phyloP scores from a whole-genome alignment of 2,113 vertebrate genomes.

The Phrynosoma platyrhinos region DNA sequence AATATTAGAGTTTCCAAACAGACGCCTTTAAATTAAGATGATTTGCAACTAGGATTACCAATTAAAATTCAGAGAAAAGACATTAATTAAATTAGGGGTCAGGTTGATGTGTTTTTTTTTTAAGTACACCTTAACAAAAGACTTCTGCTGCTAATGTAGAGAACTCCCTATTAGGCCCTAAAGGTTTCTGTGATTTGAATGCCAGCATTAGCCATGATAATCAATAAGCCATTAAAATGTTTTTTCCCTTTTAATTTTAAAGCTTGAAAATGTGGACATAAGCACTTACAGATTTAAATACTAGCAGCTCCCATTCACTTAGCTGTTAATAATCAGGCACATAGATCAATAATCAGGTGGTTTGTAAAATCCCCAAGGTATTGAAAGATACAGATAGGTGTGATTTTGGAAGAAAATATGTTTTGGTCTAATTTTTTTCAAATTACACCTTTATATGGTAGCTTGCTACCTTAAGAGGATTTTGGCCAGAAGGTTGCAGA shows the following conservation, averaged over 20 bases:
- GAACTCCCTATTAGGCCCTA: conserved; percentile 19
- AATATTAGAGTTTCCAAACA: conserved; percentile 58
- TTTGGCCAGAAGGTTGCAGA: neutral
- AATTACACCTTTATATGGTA: neutral
- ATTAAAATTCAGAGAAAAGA: conserved; percentile 50
- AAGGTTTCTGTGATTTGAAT: conserved; percentile 42
- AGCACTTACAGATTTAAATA: neutral
- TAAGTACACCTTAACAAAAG: conserved; percentile 9
- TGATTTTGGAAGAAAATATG: neutral
- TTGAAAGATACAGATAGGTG: neutral
- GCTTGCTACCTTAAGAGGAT: neutral
- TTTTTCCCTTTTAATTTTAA: neutral
- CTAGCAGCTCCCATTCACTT: neutral
- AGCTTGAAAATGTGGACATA: neutral
- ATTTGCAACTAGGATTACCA: conserved; percentile 51
- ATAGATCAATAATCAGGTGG: neutral
- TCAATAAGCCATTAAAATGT: neutral
- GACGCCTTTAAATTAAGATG: conserved; percentile 47
- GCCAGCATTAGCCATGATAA: conserved; percentile 29
- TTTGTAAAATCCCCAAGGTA: neutral
- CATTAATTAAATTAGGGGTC: conserved; percentile 40
- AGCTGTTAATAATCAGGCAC: neutral
- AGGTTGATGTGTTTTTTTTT: conserved; percentile 16
- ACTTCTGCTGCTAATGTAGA: conserved; percentile 19
- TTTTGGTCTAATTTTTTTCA: neutral